These are phyloP conservation scores for Catharus ustulatus DNA, from an alignment of 2,797 vertebrate species.

Conservation along the genomic window DNA sequence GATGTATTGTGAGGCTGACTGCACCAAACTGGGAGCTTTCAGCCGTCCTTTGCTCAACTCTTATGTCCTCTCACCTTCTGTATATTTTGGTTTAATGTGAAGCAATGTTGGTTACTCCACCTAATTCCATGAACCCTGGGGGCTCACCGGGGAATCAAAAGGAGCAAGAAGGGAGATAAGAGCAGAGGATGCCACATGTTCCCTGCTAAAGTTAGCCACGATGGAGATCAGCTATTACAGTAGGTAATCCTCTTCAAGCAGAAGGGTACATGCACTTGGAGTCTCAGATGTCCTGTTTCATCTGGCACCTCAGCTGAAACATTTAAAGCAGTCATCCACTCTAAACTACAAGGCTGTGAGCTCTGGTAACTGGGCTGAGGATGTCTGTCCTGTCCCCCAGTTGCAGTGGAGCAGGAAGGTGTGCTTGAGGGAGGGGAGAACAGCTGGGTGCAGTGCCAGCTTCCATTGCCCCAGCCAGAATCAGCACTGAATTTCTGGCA, in stretches of 20 bases:
- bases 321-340: neutral
- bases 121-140: neutral
- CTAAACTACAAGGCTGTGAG: neutral
- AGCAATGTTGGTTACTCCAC: neutral
- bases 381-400: neutral
- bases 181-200: neutral
- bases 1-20: neutral
- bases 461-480: neutral
- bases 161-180: neutral
- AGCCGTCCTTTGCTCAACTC: neutral
- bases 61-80: neutral
- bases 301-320: neutral
- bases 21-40: neutral
- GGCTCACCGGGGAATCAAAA: neutral
- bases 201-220: neutral
- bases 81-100: neutral
- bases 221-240: neutral
- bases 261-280: accelerated
- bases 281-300: neutral
- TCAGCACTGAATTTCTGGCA: neutral
- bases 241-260: neutral
- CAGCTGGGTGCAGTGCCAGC: neutral
- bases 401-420: neutral
- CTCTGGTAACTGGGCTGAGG: neutral
- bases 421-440: neutral